Percentiles rank a stretch among this genome's conserved stretches.
Evolutionary conservation across 2,113 vertebrate species (phyloP).

Genomic region (Bombycilla garrulus): DNA sequence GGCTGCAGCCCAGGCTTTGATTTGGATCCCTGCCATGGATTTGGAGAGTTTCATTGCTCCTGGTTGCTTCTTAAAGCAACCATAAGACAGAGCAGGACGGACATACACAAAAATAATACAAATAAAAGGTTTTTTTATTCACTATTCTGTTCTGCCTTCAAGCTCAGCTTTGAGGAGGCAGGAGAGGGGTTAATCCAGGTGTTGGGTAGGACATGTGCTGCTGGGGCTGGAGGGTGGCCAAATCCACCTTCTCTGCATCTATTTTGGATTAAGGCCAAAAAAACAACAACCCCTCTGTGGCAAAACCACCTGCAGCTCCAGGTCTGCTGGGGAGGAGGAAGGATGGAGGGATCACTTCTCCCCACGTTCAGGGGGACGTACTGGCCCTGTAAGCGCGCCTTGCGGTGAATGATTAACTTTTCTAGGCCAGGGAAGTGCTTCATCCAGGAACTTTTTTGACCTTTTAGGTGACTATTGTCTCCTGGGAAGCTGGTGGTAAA

Average conservation of each 20-base stretch:
- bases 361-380: background rate
- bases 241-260: constrained; percentile 40
- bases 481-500: constrained; percentile 19
- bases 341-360: background rate
- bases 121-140: background rate
- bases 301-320: constrained; percentile 31
- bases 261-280: constrained; percentile 31
- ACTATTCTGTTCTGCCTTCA: background rate
- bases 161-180: background rate
- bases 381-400: rapidly evolving
- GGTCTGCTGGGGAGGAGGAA: background rate
- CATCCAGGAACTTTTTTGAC: background rate
- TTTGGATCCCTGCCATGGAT: background rate
- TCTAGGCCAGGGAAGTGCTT: background rate
- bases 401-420: constrained; percentile 28
- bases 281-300: background rate
- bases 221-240: constrained; percentile 15
- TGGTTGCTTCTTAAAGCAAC: background rate
- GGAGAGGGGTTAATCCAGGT: constrained; percentile 27
- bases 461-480: constrained; percentile 2
- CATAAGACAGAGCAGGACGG: background rate
- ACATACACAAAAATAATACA: background rate
- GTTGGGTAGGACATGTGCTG: constrained; percentile 7
- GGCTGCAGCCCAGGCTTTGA: background rate
- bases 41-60: background rate